These are phyloP conservation scores for Bellardia pandia DNA, from an alignment of 2,888 invertebrate species.

Conservation along the genomic window DNA sequence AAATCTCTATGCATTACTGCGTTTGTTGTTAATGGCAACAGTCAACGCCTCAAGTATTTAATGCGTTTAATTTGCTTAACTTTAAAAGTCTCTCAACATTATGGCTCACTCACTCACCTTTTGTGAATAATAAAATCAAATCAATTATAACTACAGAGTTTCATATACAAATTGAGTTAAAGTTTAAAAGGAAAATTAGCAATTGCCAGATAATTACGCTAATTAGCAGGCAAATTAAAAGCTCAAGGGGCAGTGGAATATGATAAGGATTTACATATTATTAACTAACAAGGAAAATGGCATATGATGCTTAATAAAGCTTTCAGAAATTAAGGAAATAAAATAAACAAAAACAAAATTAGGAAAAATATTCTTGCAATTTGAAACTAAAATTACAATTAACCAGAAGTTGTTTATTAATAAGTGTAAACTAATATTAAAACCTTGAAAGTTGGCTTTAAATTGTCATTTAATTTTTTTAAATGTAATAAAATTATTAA, in stretches of 20 bases:
- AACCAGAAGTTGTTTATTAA: no score
- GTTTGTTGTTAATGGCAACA: constrained; percentile 41
- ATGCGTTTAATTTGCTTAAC: constrained; percentile 26
- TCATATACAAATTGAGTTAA: constrained; percentile 27
- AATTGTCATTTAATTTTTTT: neutral
- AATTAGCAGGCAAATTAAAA: neutral
- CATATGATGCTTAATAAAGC: no score
- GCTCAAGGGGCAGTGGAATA: neutral
- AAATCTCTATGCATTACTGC: neutral
- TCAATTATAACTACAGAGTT: constrained; percentile 32
- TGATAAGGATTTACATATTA: neutral
- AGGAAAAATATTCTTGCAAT: no score
- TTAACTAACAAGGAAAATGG: neutral
- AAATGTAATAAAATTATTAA: neutral
- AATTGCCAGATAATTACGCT: neutral
- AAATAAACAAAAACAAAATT: no score
- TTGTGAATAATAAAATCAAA: constrained; percentile 36
- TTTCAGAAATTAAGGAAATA: no score
- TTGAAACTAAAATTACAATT: no score
- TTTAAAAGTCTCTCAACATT: neutral
- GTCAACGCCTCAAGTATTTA: constrained; percentile 42
- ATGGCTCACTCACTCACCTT: constrained; percentile 2
- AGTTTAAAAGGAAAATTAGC: constrained; percentile 5
- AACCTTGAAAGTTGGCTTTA: neutral
- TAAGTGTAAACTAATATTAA: neutral